Conservation (phyloP, 53 echinoderm and acorn worm species). For the Crossaster papposus region DNA sequence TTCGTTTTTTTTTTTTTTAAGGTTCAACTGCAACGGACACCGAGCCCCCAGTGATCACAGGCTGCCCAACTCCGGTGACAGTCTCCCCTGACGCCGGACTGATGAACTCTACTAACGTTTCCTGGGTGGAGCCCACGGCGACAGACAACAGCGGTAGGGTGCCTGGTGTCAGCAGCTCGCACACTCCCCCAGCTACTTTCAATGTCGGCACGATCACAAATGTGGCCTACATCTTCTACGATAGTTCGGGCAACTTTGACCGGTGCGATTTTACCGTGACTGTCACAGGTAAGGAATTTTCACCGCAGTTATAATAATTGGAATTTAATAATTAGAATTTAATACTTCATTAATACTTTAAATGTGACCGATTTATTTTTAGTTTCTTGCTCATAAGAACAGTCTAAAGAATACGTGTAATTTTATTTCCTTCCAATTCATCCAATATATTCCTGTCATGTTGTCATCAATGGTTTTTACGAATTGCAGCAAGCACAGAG, state of each 20-base stretch:
- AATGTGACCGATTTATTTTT: too few species aligned
- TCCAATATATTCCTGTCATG: too few species aligned
- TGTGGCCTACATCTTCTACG: conserved; percentile 31
- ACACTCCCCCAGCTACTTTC: not conserved
- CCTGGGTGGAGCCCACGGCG: conserved; percentile 68
- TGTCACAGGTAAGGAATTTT: conserved; percentile 64
- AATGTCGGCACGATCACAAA: not conserved
- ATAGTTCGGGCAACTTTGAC: conserved; percentile 34
- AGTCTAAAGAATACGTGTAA: too few species aligned
- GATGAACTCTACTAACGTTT: conserved; percentile 37
- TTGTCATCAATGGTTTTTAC: not conserved
- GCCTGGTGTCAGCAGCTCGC: not conserved
- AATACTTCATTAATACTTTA: too few species aligned
- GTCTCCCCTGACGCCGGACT: not conserved
- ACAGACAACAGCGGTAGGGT: conserved; percentile 68
- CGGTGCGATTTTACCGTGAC: conserved; percentile 62
- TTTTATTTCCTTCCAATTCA: too few species aligned
- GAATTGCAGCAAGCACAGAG: not conserved
- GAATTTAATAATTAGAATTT: too few species aligned
- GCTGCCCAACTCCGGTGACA: conserved; percentile 46
- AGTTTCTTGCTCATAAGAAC: too few species aligned
- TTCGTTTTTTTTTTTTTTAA: not conserved
- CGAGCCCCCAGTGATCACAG: conserved; percentile 60
- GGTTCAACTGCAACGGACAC: conserved; percentile 15
- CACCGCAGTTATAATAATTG: too few species aligned